Percentiles rank a stretch among this genome's conserved stretches.
phyloP scores from a whole-genome alignment of 2,797 vertebrate genomes.

The Sebastes matsubarae region DNA sequence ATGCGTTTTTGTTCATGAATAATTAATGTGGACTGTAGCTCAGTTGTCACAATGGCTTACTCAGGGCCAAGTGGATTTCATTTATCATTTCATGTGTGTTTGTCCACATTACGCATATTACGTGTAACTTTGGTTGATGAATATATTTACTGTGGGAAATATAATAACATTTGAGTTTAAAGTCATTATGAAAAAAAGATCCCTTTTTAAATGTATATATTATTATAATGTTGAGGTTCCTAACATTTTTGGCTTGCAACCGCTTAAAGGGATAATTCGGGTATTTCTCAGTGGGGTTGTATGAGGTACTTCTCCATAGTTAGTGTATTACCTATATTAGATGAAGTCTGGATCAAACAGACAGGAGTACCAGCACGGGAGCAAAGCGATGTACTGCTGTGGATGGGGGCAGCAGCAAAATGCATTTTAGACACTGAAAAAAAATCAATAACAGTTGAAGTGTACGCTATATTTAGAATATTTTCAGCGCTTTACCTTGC shows the following conservation, averaged over 20 bases:
- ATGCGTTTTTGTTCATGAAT: slow-evolving; percentile 81
- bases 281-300: neutral
- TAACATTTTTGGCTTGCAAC: neutral
- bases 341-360: neutral
- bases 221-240: neutral
- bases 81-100: slow-evolving; percentile 58
- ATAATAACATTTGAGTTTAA: neutral
- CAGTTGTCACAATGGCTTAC: slow-evolving; percentile 72
- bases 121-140: neutral
- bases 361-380: neutral
- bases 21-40: slow-evolving; percentile 79
- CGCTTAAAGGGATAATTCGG: neutral
- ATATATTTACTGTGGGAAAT: neutral
- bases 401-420: neutral
- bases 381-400: neutral
- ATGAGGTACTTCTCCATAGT: neutral
- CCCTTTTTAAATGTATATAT: neutral
- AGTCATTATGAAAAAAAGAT: neutral
- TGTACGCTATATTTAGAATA: neutral
- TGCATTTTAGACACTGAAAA: neutral
- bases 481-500: neutral
- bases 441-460: neutral
- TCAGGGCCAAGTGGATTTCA: slow-evolving; percentile 68
- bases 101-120: slow-evolving; percentile 25
- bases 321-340: neutral